A percentile compares a stretch with the other conserved stretches of the same genome.
These are phyloP conservation scores for Mus spicilegus DNA, from an alignment of 2,113 vertebrate genomes.

Conservation along the genomic window DNA sequence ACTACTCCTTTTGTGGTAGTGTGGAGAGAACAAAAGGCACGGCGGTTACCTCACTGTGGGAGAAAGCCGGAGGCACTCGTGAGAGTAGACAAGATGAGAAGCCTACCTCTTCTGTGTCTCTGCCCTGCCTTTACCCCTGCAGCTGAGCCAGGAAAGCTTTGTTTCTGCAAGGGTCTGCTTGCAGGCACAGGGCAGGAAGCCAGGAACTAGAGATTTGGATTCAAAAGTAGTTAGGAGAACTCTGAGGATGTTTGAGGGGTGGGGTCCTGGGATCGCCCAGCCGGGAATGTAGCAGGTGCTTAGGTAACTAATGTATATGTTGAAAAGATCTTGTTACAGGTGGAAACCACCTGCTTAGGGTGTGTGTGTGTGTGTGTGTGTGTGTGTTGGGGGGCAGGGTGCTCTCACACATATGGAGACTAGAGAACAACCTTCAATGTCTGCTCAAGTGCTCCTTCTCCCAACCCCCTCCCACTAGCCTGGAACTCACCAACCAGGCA, in stretches of 20 bases:
- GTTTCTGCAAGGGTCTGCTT: not conserved
- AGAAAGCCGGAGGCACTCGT: too few relatives aligned
- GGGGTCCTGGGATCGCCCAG: not conserved
- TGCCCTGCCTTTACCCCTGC: rapidly evolving
- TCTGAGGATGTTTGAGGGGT: rapidly evolving
- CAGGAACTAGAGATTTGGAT: not conserved
- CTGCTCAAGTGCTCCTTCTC: not conserved
- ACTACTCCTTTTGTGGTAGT: not conserved
- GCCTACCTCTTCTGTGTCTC: rapidly evolving
- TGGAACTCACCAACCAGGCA: not conserved
- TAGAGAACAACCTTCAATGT: not conserved
- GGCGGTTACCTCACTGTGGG: rapidly evolving
- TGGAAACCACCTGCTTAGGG: not conserved
- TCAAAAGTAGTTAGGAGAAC: not conserved
- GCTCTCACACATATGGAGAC: not conserved
- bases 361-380: too few relatives aligned
- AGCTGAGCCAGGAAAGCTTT: not conserved
- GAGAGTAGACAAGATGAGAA: rapidly evolving
- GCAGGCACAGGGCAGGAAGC: not conserved
- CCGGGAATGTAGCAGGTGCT: rapidly evolving
- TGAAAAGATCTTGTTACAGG: not conserved
- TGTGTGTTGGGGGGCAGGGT: not conserved
- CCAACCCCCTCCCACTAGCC: not conserved
- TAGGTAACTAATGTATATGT: not conserved
- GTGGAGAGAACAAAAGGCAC: too few relatives aligned